These are phyloP conservation scores for Pseudolaguvia tuberculata DNA, from an alignment of 2,113 vertebrate species.

Conservation along the genomic window DNA sequence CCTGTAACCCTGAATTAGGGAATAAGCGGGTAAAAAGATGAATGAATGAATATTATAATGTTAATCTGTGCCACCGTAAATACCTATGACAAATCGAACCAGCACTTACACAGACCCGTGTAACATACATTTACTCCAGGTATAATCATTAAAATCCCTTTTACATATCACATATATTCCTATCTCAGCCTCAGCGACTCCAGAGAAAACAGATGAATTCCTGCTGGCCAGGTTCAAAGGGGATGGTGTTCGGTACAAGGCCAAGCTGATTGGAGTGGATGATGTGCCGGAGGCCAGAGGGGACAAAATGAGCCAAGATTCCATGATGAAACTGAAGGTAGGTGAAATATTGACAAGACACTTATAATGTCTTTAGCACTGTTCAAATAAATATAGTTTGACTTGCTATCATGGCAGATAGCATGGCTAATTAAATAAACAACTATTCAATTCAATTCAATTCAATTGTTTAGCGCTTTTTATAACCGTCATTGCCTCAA, in stretches of 20 bases:
- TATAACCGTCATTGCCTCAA: too few relatives aligned
- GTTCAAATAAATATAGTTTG: too few relatives aligned
- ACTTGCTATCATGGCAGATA: too few relatives aligned
- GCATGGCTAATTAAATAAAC: too few relatives aligned
- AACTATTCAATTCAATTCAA: too few relatives aligned
- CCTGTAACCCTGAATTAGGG: too few relatives aligned
- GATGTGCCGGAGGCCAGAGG: slow-evolving; percentile 78
- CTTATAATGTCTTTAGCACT: too few relatives aligned
- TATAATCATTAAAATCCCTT: background rate
- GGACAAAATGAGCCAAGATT: slow-evolving; percentile 93
- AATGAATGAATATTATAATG: background rate
- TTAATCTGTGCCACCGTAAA: background rate
- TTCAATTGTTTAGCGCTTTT: too few relatives aligned
- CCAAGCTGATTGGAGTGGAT: slow-evolving; percentile 89
- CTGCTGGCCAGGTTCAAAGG: slow-evolving; percentile 60
- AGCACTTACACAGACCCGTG: background rate
- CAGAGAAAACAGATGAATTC: slow-evolving; percentile 51
- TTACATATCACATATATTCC: background rate
- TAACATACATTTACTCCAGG: background rate
- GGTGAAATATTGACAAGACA: background rate
- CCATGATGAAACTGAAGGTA: slow-evolving; percentile 99
- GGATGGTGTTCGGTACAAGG: slow-evolving; percentile 71
- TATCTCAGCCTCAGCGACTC: slow-evolving; percentile 36
- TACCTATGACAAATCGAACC: background rate
- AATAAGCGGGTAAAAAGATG: too few relatives aligned